phyloP scores from a whole-genome alignment of 2,888 invertebrate genomes.

The Serrognathus titanus region DNA sequence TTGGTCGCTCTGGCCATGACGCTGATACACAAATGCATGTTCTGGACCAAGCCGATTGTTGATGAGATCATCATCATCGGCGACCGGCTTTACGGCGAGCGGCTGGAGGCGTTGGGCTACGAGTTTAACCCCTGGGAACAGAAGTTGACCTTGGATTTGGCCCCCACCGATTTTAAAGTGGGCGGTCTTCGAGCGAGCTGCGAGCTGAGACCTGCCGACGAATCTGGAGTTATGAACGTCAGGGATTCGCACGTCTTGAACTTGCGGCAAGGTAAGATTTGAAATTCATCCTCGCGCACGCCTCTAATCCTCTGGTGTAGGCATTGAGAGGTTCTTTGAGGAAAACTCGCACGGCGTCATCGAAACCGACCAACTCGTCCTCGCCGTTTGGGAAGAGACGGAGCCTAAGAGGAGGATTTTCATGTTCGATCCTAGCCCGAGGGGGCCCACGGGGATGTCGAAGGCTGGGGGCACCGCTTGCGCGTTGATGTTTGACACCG shows the following conservation, averaged over 20 bases:
- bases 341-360: slow-evolving; percentile 56
- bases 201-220: slow-evolving; percentile 49
- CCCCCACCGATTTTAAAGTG: slow-evolving; percentile 47
- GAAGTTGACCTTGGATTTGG: slow-evolving; percentile 48
- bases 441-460: slow-evolving; percentile 47
- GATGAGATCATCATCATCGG: slow-evolving; percentile 55
- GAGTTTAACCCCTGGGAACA: slow-evolving; percentile 57
- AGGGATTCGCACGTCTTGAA: slow-evolving; percentile 45
- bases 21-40: slow-evolving; percentile 54
- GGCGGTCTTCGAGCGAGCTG: slow-evolving; percentile 48
- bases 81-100: slow-evolving; percentile 52
- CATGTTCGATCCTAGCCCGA: slow-evolving; percentile 57
- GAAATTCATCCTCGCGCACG: background rate
- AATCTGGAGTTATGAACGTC: slow-evolving; percentile 52
- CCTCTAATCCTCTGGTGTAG: slow-evolving; percentile 32
- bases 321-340: slow-evolving; percentile 58
- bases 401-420: slow-evolving; percentile 54
- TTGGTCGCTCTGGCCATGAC: slow-evolving; percentile 59
- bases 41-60: slow-evolving; percentile 60
- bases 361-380: slow-evolving; percentile 44
- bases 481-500: slow-evolving; percentile 52
- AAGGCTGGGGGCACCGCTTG: slow-evolving; percentile 52
- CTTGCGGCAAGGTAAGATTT: slow-evolving; percentile 46
- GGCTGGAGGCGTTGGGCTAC: slow-evolving; percentile 53
- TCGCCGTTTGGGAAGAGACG: slow-evolving; percentile 55